These are phyloP conservation scores for Macrocentrus cingulum DNA, from an alignment of 1,140 invertebrate species.

Conservation along the genomic window DNA sequence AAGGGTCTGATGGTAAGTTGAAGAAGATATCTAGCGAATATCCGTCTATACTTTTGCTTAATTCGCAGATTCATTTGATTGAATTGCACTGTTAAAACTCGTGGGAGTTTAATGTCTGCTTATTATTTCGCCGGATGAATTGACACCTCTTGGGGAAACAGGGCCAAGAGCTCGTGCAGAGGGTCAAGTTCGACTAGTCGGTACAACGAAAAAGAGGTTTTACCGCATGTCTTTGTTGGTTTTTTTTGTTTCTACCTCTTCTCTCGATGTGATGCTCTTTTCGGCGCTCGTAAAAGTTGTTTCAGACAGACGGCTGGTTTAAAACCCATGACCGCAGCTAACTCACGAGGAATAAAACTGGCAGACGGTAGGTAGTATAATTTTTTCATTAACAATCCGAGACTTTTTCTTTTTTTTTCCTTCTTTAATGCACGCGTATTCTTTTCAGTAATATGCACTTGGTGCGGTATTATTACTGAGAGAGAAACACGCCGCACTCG, in stretches of 20 bases:
- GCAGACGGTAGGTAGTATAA: slow-evolving; percentile 5
- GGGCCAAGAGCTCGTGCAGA: slow-evolving; percentile 2
- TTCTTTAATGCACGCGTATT: not conserved
- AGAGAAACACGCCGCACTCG: not conserved
- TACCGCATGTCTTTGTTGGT: slow-evolving; percentile 7
- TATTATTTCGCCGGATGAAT: not conserved
- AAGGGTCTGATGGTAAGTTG: too few relatives aligned
- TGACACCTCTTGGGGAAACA: slow-evolving; percentile 22
- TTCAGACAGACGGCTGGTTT: slow-evolving; percentile 19
- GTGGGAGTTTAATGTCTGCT: too few relatives aligned
- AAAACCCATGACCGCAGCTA: slow-evolving; percentile 11
- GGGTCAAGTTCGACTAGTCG: slow-evolving; percentile 20
- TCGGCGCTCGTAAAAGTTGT: slow-evolving; percentile 24
- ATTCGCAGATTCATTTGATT: too few relatives aligned
- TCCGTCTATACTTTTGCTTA: too few relatives aligned
- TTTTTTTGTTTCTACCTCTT: slow-evolving; percentile 18
- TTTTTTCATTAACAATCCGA: slow-evolving; percentile 14
- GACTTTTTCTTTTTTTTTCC: too few relatives aligned
- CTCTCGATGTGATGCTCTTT: slow-evolving; percentile 14
- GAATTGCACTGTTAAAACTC: too few relatives aligned
- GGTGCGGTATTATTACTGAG: not conserved
- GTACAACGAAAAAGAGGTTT: slow-evolving; percentile 1
- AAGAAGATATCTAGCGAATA: too few relatives aligned
- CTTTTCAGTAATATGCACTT: slow-evolving; percentile 1
- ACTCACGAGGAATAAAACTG: slow-evolving; percentile 13